phyloP scores from a whole-genome alignment of 2,113 vertebrate genomes.

The Columbina picui region DNA sequence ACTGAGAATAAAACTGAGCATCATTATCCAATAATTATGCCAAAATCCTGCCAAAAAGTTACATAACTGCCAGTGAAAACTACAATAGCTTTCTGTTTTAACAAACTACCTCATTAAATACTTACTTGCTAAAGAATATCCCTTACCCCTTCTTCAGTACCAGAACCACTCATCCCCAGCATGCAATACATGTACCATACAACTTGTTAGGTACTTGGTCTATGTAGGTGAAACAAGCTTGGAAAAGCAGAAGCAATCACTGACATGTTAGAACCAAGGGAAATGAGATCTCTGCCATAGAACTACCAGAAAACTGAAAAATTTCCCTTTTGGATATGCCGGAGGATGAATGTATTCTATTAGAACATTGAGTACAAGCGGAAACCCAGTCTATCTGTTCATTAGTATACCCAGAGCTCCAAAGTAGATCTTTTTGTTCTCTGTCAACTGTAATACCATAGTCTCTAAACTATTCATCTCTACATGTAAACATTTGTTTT shows the following conservation, averaged over 20 bases:
- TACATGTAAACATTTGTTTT: background rate
- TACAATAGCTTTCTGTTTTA: constrained; percentile 38
- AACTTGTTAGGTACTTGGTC: background rate
- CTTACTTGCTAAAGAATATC: background rate
- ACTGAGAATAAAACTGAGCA: constrained; percentile 43
- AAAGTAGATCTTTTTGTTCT: background rate
- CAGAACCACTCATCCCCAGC: background rate
- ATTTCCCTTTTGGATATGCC: background rate
- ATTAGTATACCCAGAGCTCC: background rate
- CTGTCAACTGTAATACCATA: background rate
- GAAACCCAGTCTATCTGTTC: background rate
- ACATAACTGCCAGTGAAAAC: constrained; percentile 45
- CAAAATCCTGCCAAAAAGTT: constrained; percentile 34
- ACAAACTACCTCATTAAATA: background rate
- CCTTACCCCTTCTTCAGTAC: background rate
- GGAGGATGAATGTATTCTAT: background rate
- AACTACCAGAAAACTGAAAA: background rate
- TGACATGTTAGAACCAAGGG: background rate
- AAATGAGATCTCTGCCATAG: background rate
- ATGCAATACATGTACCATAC: background rate
- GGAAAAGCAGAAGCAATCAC: background rate
- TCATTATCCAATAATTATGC: constrained; percentile 53
- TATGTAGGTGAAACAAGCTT: background rate
- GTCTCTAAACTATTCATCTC: background rate
- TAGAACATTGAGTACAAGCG: background rate